Base-by-base conservation (phyloP, 2,888 invertebrate genomes). In the Argyra leucocephala region DNA sequence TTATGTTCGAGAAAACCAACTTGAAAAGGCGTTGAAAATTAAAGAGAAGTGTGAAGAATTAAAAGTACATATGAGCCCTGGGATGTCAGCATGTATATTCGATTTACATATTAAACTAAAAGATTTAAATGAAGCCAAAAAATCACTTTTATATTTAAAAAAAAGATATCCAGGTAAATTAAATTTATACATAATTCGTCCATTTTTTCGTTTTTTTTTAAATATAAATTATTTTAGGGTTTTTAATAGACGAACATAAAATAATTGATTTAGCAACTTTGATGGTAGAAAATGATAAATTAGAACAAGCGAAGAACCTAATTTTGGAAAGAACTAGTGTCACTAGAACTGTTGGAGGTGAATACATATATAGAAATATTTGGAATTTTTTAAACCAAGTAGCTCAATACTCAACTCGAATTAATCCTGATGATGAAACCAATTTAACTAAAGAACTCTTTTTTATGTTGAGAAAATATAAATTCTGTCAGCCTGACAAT, bases 1-100 rank as follows among this genome's bases (percentile, higher is more conserved):
- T 48, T 82, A 85, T 69, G 84, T 85, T 61, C 81, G 81, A 22
- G 78, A 82, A 0, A 84, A 84, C 0, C 83, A 86, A 69, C 69
- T 84, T 6, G 68, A 81, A 1, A 81, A 84, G 1, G 86, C 86
- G 0, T 74, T 82, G 22, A 81, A 85, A 69, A 76, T 88, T 4
- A 79, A 82, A 22, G 73, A 79, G 0, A 83, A 83, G 67, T 85
- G 86, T 66, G 80, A 83, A 62, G 74, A 76, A 1, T 78, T 82
- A 62, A 81, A 81, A 66, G 84, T 86, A 2, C 78, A 82, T 57
- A 75, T 83, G 31, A 85, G 87, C 69, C 82, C 86, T 0, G 88
- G 88, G 3, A 87, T 89, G 86, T 82, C 85, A 71, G 84, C 86
- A 0, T 78, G 83, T 1, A 81, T 87, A 62, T 83, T 89, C 68